Base-by-base conservation (phyloP, 1,140 invertebrate species). In the Drosophila mojavensis region DNA sequence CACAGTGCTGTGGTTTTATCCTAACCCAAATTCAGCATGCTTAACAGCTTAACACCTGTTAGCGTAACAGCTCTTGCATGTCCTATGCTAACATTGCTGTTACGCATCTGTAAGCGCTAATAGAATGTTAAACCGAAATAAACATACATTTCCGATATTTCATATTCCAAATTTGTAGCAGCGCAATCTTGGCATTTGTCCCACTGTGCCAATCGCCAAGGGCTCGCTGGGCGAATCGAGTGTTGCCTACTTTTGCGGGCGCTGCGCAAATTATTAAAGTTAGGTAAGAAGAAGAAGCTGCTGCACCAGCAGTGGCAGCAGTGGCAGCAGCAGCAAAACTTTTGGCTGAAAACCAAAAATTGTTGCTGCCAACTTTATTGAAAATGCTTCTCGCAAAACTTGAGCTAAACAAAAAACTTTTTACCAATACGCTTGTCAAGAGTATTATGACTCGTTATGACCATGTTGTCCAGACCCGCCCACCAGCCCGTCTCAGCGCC, bases 291-390 rank as follows among this genome's bases (percentile, higher is more conserved):
- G 33, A 45, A 10, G 58, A 30, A 33, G 54, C 20, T 20, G 53
- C 45, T 24, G 20, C 17, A 17, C 17, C 17, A n/a, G 39, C 43
- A 10, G 17, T 5, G 17, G 33, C 17, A n/a, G 39, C 43, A 10
- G 17, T 5, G 17, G 33, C 45, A 45, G 1, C 26, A 28, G 20
- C 36, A 33, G 51, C 11, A 39, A 17, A n/a, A 53, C 47, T 51
- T 74, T 74, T 69, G 11, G 43, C 36, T 3, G 17, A 58, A 55
- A 36, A 48, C 30, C 50, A 5, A 63, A 75, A 75, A 63, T 63
- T 56, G 58, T 75, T 75, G 69, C 43, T 66, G 39, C 55, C 33
- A 75, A 75, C 51, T 63, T 70, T 75, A 75, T 75, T 70, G 66
- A 69, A 75, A 75, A 68, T 68, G 56, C 50, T 68, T 28, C 36